Conservation (phyloP, 2,797 vertebrate species). For the Pogoniulus pusillus region DNA sequence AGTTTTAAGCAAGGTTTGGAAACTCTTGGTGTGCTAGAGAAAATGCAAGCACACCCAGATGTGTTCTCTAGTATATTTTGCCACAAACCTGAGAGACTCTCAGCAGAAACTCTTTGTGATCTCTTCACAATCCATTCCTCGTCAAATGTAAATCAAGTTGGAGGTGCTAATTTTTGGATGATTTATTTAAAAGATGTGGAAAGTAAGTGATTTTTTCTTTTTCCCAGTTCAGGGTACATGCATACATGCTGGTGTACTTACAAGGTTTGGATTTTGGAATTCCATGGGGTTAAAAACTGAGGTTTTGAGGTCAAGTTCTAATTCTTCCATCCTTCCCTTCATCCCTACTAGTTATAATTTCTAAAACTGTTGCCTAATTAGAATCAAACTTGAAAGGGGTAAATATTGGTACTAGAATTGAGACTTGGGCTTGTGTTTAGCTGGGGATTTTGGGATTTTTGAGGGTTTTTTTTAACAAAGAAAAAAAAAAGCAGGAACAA, state of each 20-base stretch:
- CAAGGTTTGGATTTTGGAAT: background rate
- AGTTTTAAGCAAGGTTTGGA: conserved; percentile 91
- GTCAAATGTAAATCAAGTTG: conserved; percentile 66
- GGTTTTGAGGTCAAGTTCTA: background rate
- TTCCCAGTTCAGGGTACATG: background rate
- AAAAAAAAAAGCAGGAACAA: background rate
- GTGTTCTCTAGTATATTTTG: conserved; percentile 83
- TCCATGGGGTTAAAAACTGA: background rate
- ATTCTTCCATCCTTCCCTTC: background rate
- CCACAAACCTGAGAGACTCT: conserved; percentile 74
- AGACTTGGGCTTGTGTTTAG: background rate
- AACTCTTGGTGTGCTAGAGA: conserved; percentile 88
- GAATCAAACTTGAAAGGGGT: background rate
- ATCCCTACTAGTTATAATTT: background rate
- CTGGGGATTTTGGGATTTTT: background rate
- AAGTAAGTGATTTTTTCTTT: conserved; percentile 75
- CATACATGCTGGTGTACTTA: background rate
- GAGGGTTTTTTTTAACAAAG: no score
- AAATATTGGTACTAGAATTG: background rate
- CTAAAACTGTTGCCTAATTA: background rate
- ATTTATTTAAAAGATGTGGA: conserved; percentile 86
- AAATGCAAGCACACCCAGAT: conserved; percentile 85
- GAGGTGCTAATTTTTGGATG: conserved; percentile 82
- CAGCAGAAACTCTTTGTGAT: conserved; percentile 76
- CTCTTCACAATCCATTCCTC: conserved; percentile 81